Evolutionary conservation across 2,888 invertebrate species (phyloP).

Genomic region (Meandrusa payeni): DNA sequence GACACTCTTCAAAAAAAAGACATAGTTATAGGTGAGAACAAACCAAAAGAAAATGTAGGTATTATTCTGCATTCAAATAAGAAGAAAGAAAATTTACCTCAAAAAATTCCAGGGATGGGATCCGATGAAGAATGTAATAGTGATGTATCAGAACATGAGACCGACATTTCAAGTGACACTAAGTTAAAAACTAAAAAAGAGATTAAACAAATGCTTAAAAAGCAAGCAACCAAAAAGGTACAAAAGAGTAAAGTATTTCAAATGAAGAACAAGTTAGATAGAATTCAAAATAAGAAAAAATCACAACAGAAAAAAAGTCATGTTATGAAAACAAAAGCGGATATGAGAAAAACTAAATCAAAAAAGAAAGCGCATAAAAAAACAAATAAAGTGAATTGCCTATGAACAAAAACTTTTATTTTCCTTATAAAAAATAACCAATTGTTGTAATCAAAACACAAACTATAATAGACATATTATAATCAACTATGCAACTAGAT

Average conservation of each 20-base stretch:
- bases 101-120: slow-evolving; percentile 61
- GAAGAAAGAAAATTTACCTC: slow-evolving; percentile 36
- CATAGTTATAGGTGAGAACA: slow-evolving; percentile 87
- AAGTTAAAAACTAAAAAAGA: slow-evolving; percentile 83
- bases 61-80: slow-evolving; percentile 31
- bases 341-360: slow-evolving; percentile 58
- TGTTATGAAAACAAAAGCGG: slow-evolving; percentile 43
- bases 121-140: slow-evolving; percentile 49
- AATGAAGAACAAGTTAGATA: slow-evolving; percentile 86
- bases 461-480: too few species aligned
- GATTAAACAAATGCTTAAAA: slow-evolving; percentile 85
- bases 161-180: slow-evolving; percentile 50
- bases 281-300: slow-evolving; percentile 85
- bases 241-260: slow-evolving; percentile 89
- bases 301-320: slow-evolving; percentile 66
- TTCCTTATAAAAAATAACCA: too few species aligned
- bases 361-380: slow-evolving; percentile 63
- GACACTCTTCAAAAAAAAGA: slow-evolving; percentile 85
- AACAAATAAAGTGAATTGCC: slow-evolving; percentile 46
- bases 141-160: slow-evolving; percentile 45
- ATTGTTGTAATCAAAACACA: too few species aligned
- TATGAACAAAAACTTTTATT: too few species aligned
- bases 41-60: slow-evolving; percentile 54
- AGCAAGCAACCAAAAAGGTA: slow-evolving; percentile 86
- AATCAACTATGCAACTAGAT: too few species aligned